Base-by-base conservation (phyloP, 2,888 invertebrate genomes). In the Morpho deidamia region DNA sequence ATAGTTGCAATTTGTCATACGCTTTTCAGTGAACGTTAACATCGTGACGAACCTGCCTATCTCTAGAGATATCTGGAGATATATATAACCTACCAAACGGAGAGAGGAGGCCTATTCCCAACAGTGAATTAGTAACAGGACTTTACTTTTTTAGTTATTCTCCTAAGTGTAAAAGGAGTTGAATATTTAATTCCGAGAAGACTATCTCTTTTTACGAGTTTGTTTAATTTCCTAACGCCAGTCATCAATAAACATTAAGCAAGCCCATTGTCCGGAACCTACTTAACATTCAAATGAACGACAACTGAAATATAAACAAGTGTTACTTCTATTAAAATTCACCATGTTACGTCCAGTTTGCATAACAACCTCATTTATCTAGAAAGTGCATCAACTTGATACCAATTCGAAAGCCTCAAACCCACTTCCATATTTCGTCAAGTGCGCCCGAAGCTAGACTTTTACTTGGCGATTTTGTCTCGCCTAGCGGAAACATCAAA, bases 331-430 rank as follows among this genome's bases (percentile, higher is more conserved):
- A 84, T 88, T 88, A 79, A 73, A 81, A 87, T 89, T 85, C 88
- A 81, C 72, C 58, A 66, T 76, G 85, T 83, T 80, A 83, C 81
- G 73, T 79, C 67, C 72, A 69, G 82, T 88, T 86, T 84, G 85
- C 87, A 85, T 87, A 85, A 82, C 78, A 76, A 70, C 68, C 69
- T 67, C 76, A 72, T 78, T 80, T 78, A 79, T 80, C 79, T 89
- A 87, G 88, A 89, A 89, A 89, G 88, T 83, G 78, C 79, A 81
- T 83, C 76, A 70, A 75, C 76, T 76, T 76, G 75, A 74, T 73
- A 68, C 66, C 66, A 62, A 76, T 84, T 84, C 75, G 86, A 87
- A 88, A 88, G 88, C 88, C 83, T 70, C 59, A 67, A 69, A 64
- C 79, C 84, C 72, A 83, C 83, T 78, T 83, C 83, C 77, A 83